Evolutionary conservation across 1,140 invertebrate species (phyloP).

Genomic region (Spodoptera frugiperda): DNA sequence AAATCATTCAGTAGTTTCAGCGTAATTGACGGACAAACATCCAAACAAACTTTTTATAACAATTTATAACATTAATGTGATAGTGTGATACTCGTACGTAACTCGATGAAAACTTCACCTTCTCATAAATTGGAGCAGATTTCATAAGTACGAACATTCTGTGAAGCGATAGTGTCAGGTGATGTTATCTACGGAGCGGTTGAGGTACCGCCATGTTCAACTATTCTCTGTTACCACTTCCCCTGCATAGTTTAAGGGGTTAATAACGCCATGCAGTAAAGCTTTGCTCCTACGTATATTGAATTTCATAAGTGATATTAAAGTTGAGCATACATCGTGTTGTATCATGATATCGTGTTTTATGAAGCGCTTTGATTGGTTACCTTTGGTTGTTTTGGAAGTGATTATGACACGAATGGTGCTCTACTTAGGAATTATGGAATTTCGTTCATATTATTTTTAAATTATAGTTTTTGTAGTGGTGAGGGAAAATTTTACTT

Average conservation of each 20-base stretch:
- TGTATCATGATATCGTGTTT: not conserved
- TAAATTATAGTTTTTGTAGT: too few relatives aligned
- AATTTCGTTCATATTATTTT: not conserved
- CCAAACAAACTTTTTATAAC: not conserved
- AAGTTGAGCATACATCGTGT: constrained; percentile 13
- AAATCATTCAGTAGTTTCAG: too few relatives aligned
- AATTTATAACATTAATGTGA: too few relatives aligned
- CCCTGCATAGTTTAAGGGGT: constrained; percentile 30
- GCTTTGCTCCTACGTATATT: constrained; percentile 1
- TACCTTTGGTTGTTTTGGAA: not conserved
- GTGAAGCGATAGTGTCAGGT: constrained; percentile 6
- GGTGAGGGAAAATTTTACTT: too few relatives aligned
- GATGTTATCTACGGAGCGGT: constrained; percentile 8
- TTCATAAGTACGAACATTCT: constrained; percentile 8
- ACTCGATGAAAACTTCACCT: not conserved
- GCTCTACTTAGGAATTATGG: too few relatives aligned
- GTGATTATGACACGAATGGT: too few relatives aligned
- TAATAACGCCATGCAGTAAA: constrained; percentile 24
- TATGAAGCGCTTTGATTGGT: not conserved
- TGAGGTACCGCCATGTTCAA: not conserved
- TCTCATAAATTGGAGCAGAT: not conserved
- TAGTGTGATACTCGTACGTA: too few relatives aligned
- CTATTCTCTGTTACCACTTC: not conserved
- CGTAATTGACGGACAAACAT: too few relatives aligned
- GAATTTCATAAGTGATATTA: constrained; percentile 26